Evolutionary conservation across 2,888 invertebrate genomes (phyloP), one percentile per base, ranked within the genome.

Genomic region (Herminia tarsipennalis): DNA sequence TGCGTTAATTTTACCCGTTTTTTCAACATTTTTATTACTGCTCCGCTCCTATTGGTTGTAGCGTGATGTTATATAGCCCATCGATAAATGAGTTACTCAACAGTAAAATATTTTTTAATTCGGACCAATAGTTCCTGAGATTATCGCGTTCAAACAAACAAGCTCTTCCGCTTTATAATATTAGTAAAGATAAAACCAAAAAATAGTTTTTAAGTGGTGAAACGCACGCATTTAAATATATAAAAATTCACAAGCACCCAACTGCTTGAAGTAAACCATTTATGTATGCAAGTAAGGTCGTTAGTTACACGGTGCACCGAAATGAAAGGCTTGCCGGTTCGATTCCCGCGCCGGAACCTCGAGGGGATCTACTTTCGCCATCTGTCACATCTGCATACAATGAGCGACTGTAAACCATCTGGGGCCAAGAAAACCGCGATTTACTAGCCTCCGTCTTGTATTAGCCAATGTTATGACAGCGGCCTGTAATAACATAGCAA

Each of bases 301-400:
- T 66, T 68, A 60, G 69, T 71, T 58, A 56, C 60, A 62, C 62
- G 33, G 53, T 57, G 63, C 60, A 57, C 59, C 58, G 65, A 72
- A 73, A 67, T 66, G 70, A 75, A 78, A 82, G 80, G 78, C 77
- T 73, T 82, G 81, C 81, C 81, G 84, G 81, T 83, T 84, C 81
- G 83, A 77, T 82, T 86, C 86, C 82, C 82, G 81, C 78, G 78
- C 58, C 56, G 69, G 60, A 52, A 58, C 70, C 53, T 50, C 50
- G 57, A 54, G 68, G 73, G 75, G 73, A 72, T 72, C 76, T 69
- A 83, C 88, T 90, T 89, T 89, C 89, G 85, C 88, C 83, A 78
- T 83, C 77, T 73, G 74, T 76, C 78, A 69, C 76, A 88, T 88
- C 86, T 85, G 76, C 86, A 88, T 88, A 89, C 88, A 89, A 89